A percentile compares a stretch with the other conserved stretches of the same genome.
phyloP scores from a whole-genome alignment of 2,113 vertebrate genomes.

The Verasper variegatus region DNA sequence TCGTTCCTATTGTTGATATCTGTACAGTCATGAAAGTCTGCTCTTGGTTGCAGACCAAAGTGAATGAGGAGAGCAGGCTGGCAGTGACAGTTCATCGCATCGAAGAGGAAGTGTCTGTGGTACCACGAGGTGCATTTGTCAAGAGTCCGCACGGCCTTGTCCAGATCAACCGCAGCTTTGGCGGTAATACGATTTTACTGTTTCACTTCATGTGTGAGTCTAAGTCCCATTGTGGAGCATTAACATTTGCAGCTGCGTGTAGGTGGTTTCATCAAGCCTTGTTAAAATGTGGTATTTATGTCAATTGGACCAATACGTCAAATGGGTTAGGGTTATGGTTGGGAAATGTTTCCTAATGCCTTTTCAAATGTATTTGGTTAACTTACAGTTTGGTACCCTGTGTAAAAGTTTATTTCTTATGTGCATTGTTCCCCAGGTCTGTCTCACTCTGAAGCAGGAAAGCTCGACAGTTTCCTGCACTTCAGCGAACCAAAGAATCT shows the following conservation, averaged over 20 bases:
- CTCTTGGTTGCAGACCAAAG: conserved; percentile 70
- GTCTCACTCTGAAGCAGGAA: conserved; percentile 84
- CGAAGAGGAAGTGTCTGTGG: conserved; percentile 87
- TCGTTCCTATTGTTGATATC: background rate
- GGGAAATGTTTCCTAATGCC: background rate
- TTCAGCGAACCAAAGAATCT: conserved; percentile 83
- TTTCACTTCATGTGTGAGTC: background rate
- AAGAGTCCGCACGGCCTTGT: conserved; percentile 85
- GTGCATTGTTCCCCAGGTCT: conserved; percentile 82
- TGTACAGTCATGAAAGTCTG: background rate
- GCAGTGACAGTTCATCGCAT: conserved; percentile 86
- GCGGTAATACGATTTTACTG: conserved; percentile 79
- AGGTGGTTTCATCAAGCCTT: conserved; percentile 8
- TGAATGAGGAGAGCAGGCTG: conserved; percentile 90
- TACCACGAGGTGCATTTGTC: conserved; percentile 89
- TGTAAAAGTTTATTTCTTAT: background rate
- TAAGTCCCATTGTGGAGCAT: background rate
- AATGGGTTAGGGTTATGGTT: background rate
- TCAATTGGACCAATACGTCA: background rate
- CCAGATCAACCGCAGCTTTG: conserved; percentile 88
- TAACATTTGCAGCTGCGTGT: background rate
- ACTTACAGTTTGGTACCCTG: background rate
- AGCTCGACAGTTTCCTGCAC: conserved; percentile 90
- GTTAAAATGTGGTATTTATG: background rate
- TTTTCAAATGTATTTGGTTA: background rate